These are phyloP conservation scores for Hemitrygon akajei DNA, from an alignment of 2,797 vertebrate species.

Conservation along the genomic window DNA sequence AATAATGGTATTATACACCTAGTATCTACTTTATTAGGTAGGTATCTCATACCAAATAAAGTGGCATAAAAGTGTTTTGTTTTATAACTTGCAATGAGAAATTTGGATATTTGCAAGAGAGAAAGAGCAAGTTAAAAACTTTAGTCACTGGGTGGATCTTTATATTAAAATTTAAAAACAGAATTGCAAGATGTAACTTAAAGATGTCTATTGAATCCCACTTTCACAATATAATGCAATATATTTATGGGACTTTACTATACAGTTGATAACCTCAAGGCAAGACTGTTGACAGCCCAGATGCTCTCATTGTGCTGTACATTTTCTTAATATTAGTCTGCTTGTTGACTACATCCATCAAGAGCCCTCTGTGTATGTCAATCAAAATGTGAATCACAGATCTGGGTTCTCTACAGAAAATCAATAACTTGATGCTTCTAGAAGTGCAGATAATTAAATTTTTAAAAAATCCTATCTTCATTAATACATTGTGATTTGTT, in stretches of 20 bases:
- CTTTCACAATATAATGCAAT: background rate
- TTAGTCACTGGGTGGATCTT: background rate
- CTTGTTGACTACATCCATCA: background rate
- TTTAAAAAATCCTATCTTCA: background rate
- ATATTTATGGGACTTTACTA: background rate
- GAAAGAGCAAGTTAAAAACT: too few species aligned
- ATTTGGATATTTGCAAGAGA: too few species aligned
- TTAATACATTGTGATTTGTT: background rate
- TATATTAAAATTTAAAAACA: background rate
- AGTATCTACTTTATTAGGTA: too few species aligned
- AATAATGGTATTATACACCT: background rate
- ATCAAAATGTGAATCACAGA: background rate
- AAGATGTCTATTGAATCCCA: background rate
- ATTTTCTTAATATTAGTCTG: background rate
- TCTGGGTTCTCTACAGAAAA: background rate
- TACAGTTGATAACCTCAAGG: background rate
- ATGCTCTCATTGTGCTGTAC: background rate
- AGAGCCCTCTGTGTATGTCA: background rate
- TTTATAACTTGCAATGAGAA: too few species aligned
- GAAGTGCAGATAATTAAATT: background rate
- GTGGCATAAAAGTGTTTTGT: background rate
- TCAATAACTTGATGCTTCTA: background rate
- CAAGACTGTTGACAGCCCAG: background rate
- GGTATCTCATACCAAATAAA: too few species aligned
- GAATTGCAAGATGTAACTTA: background rate